Evolutionary conservation across 2,797 vertebrate genomes (phyloP).

Genomic region (Prunella strophiata): DNA sequence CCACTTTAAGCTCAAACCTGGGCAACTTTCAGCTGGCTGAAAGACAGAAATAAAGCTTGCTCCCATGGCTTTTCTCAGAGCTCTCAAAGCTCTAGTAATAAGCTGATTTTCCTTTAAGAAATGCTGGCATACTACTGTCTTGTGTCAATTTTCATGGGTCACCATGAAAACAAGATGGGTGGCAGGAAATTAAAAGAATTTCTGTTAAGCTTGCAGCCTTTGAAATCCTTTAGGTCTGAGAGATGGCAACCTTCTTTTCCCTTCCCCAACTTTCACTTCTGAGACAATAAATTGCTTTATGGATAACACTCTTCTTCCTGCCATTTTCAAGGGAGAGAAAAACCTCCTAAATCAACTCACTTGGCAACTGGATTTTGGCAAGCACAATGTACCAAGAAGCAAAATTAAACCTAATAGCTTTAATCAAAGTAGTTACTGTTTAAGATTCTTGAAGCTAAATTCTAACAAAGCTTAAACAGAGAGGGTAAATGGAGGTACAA

Average conservation of each 20-base stretch:
- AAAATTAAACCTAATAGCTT: slow-evolving; percentile 14
- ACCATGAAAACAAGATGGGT: slow-evolving; percentile 74
- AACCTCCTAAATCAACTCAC: not conserved
- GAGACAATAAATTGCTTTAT: slow-evolving; percentile 54
- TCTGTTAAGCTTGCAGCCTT: slow-evolving; percentile 82
- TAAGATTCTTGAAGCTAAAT: not conserved
- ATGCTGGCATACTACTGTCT: not conserved
- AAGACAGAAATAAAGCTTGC: slow-evolving; percentile 24
- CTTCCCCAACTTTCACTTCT: slow-evolving; percentile 71
- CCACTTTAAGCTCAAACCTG: not conserved
- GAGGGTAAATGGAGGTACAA: not conserved
- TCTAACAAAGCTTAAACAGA: not conserved
- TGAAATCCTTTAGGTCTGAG: slow-evolving; percentile 78
- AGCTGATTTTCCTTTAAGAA: slow-evolving; percentile 27
- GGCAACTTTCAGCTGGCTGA: not conserved
- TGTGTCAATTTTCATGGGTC: slow-evolving; percentile 68
- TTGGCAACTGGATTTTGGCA: not conserved
- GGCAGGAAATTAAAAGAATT: slow-evolving; percentile 78
- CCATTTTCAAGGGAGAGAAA: slow-evolving; percentile 52
- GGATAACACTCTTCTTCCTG: slow-evolving; percentile 64
- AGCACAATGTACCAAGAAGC: not conserved
- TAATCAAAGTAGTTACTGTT: not conserved
- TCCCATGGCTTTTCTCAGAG: slow-evolving; percentile 14
- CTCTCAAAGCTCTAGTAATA: slow-evolving; percentile 31
- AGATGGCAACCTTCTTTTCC: slow-evolving; percentile 70